Conservation (phyloP, 53 echinoderm and acorn worm species). For the Pentamera pediparva region DNA sequence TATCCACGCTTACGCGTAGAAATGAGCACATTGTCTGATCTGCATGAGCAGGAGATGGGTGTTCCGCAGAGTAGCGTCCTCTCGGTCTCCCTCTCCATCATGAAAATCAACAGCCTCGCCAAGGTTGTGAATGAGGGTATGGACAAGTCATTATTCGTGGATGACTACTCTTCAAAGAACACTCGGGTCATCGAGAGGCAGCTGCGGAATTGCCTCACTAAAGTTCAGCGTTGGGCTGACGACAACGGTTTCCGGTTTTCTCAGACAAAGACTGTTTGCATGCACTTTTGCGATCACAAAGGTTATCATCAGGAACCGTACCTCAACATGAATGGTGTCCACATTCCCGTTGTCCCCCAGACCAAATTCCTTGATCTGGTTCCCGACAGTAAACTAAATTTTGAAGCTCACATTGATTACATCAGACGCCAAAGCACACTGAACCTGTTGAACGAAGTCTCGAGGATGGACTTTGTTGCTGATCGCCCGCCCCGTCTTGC, state of each 20-base stretch:
- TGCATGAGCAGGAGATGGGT: constrained; percentile 31
- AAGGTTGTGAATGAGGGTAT: constrained; percentile 4
- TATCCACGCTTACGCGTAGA: no score
- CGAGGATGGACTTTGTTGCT: no score
- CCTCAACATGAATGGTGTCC: neutral
- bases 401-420: no score
- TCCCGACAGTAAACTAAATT: constrained; percentile 14
- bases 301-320: constrained; percentile 5
- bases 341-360: constrained; percentile 12
- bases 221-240: constrained; percentile 18
- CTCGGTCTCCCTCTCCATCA: constrained; percentile 17
- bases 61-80: constrained; percentile 29
- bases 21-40: neutral
- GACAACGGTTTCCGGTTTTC: constrained; percentile 12
- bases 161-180: constrained; percentile 29
- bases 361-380: constrained; percentile 23
- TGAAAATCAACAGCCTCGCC: constrained; percentile 25
- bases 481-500: no score
- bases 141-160: constrained; percentile 31
- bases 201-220: constrained; percentile 8
- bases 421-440: no score
- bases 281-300: neutral
- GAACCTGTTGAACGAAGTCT: no score
- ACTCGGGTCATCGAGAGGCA: neutral
- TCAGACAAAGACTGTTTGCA: no score